Base-by-base conservation (phyloP, 2,797 vertebrate genomes). In the Sebastiscus albofasciatus region DNA sequence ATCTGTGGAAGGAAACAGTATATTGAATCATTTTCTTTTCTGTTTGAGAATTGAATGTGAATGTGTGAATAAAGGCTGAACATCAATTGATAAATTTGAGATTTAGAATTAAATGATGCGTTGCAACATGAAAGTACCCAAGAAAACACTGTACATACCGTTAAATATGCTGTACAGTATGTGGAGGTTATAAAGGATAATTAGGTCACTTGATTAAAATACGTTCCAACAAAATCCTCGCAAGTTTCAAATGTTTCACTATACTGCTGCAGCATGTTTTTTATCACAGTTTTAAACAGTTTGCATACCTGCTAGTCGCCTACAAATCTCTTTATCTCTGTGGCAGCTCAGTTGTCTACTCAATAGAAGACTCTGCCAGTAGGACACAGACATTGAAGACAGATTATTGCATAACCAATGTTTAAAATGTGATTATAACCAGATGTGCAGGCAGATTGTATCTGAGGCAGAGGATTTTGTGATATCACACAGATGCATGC, bases 351-450 rank as follows among this genome's bases (percentile, higher is more conserved):
- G 85, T 90, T 68, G 77, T 71, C 80, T 83, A 74, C 82, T 86
- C 79, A 86, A 65, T 61, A 77, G 72, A 88, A 82, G 77, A 74
- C 81, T 72, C 81, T 89, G 89, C 88, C 90, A 93, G 80, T 86
- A 76, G 82, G 84, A 86, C 72, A 89, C 77, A 90, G 83, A 85
- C 93, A 92, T 94, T 90, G 89, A 90, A 90, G 81, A 83, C 80
- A 93, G 92, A 94, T 94, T 92, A 91, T 93, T 91, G 92, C 90
- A 87, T 91, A 93, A 92, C 86, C 87, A 84, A 84, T 92, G 92
- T 93, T 94, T 93, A 92, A 93, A 95, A 93, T 92, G 92, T 92
- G 93, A 95, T 95, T 94, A 95, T 86, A 88, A 93, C 83, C 94
- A 95, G 94, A 95, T 95, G 94, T 92, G 90, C 85, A 79, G 29